Conservation (phyloP, 2,797 vertebrate genomes). For the Lepilemur septentrionalis region DNA sequence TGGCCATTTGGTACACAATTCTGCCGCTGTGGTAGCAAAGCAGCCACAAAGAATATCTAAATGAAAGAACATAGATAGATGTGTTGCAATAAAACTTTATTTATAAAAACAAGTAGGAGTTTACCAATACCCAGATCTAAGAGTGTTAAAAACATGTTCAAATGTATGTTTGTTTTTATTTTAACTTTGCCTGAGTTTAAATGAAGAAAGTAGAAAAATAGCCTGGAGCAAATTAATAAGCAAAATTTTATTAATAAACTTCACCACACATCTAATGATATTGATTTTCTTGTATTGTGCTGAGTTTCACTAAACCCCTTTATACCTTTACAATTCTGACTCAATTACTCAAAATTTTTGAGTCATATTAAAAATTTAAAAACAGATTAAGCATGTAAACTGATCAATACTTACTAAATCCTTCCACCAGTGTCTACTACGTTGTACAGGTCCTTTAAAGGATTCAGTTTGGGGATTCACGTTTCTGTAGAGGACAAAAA, state of each 20-base stretch:
- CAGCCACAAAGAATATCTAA: not conserved
- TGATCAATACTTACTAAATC: constrained; percentile 82
- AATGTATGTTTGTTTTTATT: not conserved
- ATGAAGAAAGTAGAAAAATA: not conserved
- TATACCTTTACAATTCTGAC: not conserved
- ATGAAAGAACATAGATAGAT: not conserved
- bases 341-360: constrained; percentile 38
- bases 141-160: not conserved
- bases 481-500: constrained; percentile 78
- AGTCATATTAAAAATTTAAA: constrained; percentile 62
- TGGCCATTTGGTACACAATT: not conserved
- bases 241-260: not conserved
- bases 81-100: constrained; percentile 13
- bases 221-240: not conserved
- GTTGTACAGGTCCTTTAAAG: constrained; percentile 71
- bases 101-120: not conserved
- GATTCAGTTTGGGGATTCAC: constrained; percentile 65
- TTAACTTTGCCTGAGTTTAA: not conserved
- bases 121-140: not conserved
- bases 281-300: not conserved
- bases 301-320: constrained; percentile 27
- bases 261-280: not conserved
- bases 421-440: constrained; percentile 77
- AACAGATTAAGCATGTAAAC: constrained; percentile 46
- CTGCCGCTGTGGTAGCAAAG: not conserved